Conservation (phyloP, 2,113 vertebrate genomes). For the cattle (Bos taurus) region DNA sequence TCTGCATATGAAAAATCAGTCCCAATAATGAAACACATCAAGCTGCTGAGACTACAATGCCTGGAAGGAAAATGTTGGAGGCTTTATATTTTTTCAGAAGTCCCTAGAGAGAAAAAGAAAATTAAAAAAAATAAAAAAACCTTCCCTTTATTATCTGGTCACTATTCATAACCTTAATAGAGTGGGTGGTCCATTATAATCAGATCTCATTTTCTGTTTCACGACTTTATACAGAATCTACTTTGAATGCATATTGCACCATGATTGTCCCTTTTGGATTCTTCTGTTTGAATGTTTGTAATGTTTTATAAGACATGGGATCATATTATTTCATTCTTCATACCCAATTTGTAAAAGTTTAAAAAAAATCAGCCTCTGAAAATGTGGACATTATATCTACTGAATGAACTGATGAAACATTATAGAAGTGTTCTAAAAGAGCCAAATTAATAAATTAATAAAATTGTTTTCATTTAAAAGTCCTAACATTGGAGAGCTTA, state of each 20-base stretch:
- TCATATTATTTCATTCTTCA: neutral
- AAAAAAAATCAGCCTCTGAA: neutral
- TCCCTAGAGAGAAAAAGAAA: constrained; percentile 33
- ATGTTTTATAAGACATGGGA: neutral
- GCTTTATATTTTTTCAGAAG: constrained; percentile 58
- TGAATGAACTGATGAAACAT: neutral
- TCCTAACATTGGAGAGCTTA: neutral
- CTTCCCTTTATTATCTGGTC: constrained; percentile 36
- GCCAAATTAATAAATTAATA: neutral
- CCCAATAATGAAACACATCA: constrained; percentile 69
- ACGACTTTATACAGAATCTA: neutral
- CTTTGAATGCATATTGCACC: neutral
- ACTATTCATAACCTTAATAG: constrained; percentile 45
- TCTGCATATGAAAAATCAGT: constrained; percentile 73
- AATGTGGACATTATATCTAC: neutral
- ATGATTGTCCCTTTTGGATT: neutral
- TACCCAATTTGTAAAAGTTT: neutral
- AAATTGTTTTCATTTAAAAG: neutral
- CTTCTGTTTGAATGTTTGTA: neutral
- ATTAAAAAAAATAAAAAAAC: neutral
- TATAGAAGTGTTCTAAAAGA: neutral
- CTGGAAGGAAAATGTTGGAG: constrained; percentile 60
- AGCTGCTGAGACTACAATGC: constrained; percentile 60
- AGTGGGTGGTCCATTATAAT: neutral
- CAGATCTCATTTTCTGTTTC: neutral